Percentiles rank a stretch among this genome's conserved stretches.
These are phyloP conservation scores for Andrena cerasifolii DNA, from an alignment of 1,140 invertebrate genomes.

Conservation along the genomic window DNA sequence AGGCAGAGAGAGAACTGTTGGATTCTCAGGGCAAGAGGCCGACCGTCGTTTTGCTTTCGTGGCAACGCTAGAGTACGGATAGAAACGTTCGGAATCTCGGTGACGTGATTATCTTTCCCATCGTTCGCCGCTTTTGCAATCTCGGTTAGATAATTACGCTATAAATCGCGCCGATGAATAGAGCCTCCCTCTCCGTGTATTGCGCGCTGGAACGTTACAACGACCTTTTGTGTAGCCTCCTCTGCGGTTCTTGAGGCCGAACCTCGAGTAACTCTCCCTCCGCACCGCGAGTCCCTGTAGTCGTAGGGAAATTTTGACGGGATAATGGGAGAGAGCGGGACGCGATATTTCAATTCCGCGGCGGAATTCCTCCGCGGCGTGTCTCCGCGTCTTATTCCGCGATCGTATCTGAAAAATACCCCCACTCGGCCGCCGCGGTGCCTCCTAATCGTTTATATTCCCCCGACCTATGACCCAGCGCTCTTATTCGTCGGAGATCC, in stretches of 20 bases:
- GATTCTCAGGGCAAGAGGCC: slow-evolving; percentile 19
- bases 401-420: slow-evolving; percentile 34
- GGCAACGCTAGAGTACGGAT: slow-evolving; percentile 38
- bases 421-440: background rate
- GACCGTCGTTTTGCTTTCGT: slow-evolving; percentile 5
- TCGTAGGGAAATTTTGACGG: slow-evolving; percentile 37
- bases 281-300: background rate
- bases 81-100: slow-evolving; percentile 64
- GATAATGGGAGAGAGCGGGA: slow-evolving; percentile 1
- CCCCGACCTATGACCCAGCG: slow-evolving; percentile 15
- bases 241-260: background rate
- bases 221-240: slow-evolving; percentile 36
- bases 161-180: slow-evolving; percentile 62
- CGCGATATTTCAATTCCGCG: slow-evolving; percentile 38
- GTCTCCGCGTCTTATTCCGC: background rate
- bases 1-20: background rate
- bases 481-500: slow-evolving; percentile 40
- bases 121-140: slow-evolving; percentile 58
- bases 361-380: slow-evolving; percentile 16
- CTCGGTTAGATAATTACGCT: slow-evolving; percentile 57
- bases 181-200: slow-evolving; percentile 45
- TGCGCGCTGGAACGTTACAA: slow-evolving; percentile 33
- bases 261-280: background rate
- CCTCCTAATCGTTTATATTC: slow-evolving; percentile 37
- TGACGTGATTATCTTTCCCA: slow-evolving; percentile 62